Percentiles rank a stretch among this genome's conserved stretches.
phyloP scores from a whole-genome alignment of 53 echinoderm and acorn worm genomes.

The Paracentrotus lividus region DNA sequence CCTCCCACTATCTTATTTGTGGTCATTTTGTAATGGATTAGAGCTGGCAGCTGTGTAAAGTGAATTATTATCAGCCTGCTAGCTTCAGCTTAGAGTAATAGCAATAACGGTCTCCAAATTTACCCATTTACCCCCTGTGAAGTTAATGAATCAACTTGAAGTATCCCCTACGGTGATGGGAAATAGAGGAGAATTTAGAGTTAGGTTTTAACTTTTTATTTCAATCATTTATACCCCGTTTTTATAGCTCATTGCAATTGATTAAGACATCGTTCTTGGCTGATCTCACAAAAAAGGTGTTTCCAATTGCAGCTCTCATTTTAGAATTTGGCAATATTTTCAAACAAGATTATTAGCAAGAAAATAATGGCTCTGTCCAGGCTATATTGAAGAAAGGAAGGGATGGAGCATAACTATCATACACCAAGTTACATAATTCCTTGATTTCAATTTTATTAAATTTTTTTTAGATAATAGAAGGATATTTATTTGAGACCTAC shows the following conservation, averaged over 20 bases:
- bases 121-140: background rate
- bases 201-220: background rate
- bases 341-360: background rate
- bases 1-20: slow-evolving; percentile 34
- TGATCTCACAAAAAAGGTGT: background rate
- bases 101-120: background rate
- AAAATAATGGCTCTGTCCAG: background rate
- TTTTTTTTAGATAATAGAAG: no score
- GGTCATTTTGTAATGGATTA: slow-evolving; percentile 22
- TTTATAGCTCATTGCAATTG: background rate
- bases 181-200: background rate
- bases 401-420: no score
- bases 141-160: background rate
- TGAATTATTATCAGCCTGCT: slow-evolving; percentile 1
- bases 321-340: background rate
- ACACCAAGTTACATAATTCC: no score
- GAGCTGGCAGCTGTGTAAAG: slow-evolving; percentile 26
- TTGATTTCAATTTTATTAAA: no score
- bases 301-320: background rate
- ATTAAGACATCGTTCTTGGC: background rate
- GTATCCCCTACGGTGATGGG: background rate
- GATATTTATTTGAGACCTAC: no score
- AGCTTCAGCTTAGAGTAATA: background rate
- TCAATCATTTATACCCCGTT: background rate
- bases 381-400: no score